Percentiles rank a stretch among this genome's conserved stretches.
phyloP scores from a whole-genome alignment of 2,113 vertebrate species.

The Poeciliopsis retropinna region DNA sequence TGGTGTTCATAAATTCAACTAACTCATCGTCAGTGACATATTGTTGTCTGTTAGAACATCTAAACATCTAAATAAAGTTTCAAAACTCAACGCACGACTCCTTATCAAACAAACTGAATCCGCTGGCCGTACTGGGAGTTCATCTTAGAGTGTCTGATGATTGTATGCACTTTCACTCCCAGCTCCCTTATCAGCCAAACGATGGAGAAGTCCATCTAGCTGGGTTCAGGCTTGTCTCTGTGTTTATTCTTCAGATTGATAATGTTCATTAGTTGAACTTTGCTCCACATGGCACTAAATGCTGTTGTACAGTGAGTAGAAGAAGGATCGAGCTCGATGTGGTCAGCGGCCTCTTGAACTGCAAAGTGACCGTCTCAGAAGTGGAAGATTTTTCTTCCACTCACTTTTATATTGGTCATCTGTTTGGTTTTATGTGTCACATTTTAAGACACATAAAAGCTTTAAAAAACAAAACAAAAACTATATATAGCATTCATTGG shows the following conservation, averaged over 20 bases:
- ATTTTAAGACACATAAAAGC: background rate
- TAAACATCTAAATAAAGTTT: constrained; percentile 28
- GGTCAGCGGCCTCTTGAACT: background rate
- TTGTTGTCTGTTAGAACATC: background rate
- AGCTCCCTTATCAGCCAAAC: constrained; percentile 62
- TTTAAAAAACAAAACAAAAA: background rate
- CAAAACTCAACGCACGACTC: constrained; percentile 26
- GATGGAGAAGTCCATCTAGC: constrained; percentile 55
- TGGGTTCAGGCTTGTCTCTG: constrained; percentile 65
- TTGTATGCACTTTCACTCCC: constrained; percentile 53
- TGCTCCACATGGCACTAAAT: constrained; percentile 32
- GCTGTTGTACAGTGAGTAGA: constrained; percentile 26
- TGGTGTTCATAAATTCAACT: background rate
- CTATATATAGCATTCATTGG: too few relatives aligned
- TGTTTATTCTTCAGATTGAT: constrained; percentile 68
- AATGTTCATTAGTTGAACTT: constrained; percentile 63
- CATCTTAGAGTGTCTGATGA: constrained; percentile 53
- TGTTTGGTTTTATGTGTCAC: background rate
- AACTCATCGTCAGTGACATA: background rate
- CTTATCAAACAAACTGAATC: constrained; percentile 35
- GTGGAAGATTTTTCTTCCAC: background rate
- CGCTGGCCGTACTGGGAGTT: constrained; percentile 44
- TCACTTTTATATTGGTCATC: background rate
- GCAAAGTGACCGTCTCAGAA: background rate
- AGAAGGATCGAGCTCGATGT: background rate